Evolutionary conservation across 2,888 invertebrate species (phyloP).

Genomic region (Leucoma salicis): DNA sequence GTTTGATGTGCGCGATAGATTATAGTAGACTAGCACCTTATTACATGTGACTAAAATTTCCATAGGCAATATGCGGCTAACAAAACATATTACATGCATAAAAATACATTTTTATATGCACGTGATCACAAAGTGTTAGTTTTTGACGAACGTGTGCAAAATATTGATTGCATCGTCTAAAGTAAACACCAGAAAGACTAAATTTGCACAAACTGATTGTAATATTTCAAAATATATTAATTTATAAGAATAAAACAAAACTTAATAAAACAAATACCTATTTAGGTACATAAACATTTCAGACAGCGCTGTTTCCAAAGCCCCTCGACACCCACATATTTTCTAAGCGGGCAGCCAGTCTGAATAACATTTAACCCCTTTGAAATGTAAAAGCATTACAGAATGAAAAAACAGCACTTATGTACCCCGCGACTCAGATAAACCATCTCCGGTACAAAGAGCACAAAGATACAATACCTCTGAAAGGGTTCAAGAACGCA

Average conservation of each 20-base stretch:
- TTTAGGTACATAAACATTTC: conserved; percentile 19
- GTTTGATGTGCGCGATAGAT: no score
- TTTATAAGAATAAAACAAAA: conserved; percentile 13
- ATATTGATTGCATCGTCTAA: no score
- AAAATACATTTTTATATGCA: no score
- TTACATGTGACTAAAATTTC: no score
- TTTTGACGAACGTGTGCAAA: no score
- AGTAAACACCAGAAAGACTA: no score
- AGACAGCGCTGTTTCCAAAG: conserved; percentile 44
- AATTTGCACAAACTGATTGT: no score
- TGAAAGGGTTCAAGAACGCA: conserved; percentile 83
- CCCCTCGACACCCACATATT: conserved; percentile 75
- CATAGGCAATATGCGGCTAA: no score
- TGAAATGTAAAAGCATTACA: conserved; percentile 82
- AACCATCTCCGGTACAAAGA: conserved; percentile 82
- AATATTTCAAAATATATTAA: no score
- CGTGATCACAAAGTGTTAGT: no score
- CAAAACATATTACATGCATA: no score
- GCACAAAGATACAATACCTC: conserved; percentile 82
- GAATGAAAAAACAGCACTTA: conserved; percentile 83
- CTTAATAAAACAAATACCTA: conserved; percentile 24
- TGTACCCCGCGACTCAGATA: conserved; percentile 81
- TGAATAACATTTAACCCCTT: conserved; percentile 82
- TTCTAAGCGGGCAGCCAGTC: conserved; percentile 73
- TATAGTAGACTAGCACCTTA: no score